Evolutionary conservation across 2,888 invertebrate genomes (phyloP).

Genomic region (Itoplectis maculator): DNA sequence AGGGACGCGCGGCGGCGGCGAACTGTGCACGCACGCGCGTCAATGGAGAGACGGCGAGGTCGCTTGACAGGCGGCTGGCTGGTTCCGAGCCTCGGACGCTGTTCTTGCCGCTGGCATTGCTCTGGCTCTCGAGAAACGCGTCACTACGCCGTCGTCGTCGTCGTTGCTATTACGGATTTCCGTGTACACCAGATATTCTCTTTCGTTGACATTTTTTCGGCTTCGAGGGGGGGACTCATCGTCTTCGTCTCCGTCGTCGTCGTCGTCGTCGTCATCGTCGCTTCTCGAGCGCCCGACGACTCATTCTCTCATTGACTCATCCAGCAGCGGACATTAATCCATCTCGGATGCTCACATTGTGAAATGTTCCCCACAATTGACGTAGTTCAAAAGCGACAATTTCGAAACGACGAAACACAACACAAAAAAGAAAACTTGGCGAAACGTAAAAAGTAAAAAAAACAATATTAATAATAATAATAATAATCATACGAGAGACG

Average conservation of each 20-base stretch:
- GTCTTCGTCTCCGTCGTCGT: conserved; percentile 58
- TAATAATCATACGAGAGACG: background rate
- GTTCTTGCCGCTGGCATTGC: conserved; percentile 21
- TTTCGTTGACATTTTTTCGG: background rate
- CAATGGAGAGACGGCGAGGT: conserved; percentile 72
- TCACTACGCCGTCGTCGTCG: conserved; percentile 6
- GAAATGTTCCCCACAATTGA: conserved; percentile 2
- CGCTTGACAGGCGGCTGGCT: conserved; percentile 70
- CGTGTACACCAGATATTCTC: background rate
- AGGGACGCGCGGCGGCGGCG: conserved; percentile 32
- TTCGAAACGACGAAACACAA: background rate
- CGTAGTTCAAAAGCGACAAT: background rate
- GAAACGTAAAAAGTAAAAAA: too few species aligned
- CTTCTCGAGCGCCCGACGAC: conserved; percentile 64
- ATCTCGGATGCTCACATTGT: conserved; percentile 35
- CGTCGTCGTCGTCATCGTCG: conserved; percentile 59
- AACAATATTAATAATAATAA: too few species aligned
- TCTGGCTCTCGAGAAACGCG: conserved; percentile 24
- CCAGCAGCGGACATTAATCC: conserved; percentile 32
- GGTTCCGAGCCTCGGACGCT: conserved; percentile 18
- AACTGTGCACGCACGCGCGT: conserved; percentile 70
- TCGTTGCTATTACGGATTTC: conserved; percentile 13
- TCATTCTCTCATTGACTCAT: conserved; percentile 61
- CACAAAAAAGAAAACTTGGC: too few species aligned
- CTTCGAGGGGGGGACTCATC: conserved; percentile 34